A percentile compares a stretch with the other conserved stretches of the same genome.
Evolutionary conservation across 2,888 invertebrate species (phyloP).

Genomic region (Chymomyza fuscimana): DNA sequence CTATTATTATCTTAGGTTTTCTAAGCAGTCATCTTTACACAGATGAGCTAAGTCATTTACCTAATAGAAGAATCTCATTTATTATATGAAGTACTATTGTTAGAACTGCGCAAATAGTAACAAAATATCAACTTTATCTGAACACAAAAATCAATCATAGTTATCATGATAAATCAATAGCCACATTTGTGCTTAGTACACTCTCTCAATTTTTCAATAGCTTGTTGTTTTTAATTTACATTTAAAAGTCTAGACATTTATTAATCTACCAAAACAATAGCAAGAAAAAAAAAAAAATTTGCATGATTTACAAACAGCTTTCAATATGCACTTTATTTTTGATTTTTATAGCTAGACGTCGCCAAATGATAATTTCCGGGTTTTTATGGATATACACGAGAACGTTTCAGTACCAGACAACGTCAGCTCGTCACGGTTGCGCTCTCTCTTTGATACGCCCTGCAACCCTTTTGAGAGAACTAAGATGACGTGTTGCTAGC

Average conservation of each 20-base stretch:
- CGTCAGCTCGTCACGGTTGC: neutral
- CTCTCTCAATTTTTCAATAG: neutral
- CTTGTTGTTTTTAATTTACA: neutral
- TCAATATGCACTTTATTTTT: neutral
- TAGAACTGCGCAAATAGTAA: too few relatives aligned
- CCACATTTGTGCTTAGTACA: too few relatives aligned
- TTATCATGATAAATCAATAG: neutral
- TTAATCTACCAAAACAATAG: neutral
- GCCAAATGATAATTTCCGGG: constrained; percentile 60
- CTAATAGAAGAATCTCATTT: too few relatives aligned
- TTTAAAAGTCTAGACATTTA: neutral
- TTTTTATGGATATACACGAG: constrained; percentile 7
- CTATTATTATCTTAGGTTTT: too few relatives aligned
- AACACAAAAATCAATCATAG: neutral
- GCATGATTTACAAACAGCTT: neutral
- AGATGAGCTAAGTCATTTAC: too few relatives aligned
- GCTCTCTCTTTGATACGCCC: too few relatives aligned
- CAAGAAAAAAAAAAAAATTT: neutral
- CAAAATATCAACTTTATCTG: neutral
- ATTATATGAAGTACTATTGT: too few relatives aligned
- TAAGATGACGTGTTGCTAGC: neutral
- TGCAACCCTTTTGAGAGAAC: neutral
- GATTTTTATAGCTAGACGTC: neutral
- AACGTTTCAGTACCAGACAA: neutral
- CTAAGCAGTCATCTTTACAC: too few relatives aligned